Percentiles rank a stretch among this genome's conserved stretches.
phyloP scores from a whole-genome alignment of 2,113 vertebrate species.

The Cranoglanis bouderius region DNA sequence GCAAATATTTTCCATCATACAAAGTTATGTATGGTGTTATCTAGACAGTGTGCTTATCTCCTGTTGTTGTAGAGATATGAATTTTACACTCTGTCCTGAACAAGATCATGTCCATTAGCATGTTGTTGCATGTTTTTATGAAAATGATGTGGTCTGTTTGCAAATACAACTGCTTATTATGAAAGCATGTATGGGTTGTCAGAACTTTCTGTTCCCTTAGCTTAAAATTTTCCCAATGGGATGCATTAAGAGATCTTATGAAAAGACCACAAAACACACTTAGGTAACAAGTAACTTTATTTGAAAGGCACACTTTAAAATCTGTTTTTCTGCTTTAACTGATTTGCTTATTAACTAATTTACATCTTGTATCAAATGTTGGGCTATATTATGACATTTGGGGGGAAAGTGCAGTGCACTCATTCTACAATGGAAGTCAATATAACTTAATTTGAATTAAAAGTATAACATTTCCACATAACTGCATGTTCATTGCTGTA shows the following conservation, averaged over 20 bases:
- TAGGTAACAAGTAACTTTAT: not conserved
- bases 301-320: not conserved
- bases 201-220: not conserved
- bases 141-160: not conserved
- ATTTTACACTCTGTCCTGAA: not conserved
- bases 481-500: not conserved
- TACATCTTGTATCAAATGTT: not conserved
- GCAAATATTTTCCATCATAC: not conserved
- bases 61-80: not conserved
- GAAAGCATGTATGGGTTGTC: not conserved
- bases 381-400: not conserved
- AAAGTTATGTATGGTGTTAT: not conserved
- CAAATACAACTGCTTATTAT: not conserved
- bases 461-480: not conserved
- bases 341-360: not conserved
- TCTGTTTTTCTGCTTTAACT: not conserved
- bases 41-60: not conserved
- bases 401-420: not conserved
- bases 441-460: not conserved
- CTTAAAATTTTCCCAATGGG: not conserved
- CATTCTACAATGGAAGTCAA: not conserved
- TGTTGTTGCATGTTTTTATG: not conserved
- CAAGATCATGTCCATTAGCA: not conserved
- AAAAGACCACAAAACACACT: not conserved
- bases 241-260: not conserved